Percentiles rank a stretch among this genome's conserved stretches.
Evolutionary conservation across 2,113 vertebrate species (phyloP).

Genomic region (Leiothrix lutea): DNA sequence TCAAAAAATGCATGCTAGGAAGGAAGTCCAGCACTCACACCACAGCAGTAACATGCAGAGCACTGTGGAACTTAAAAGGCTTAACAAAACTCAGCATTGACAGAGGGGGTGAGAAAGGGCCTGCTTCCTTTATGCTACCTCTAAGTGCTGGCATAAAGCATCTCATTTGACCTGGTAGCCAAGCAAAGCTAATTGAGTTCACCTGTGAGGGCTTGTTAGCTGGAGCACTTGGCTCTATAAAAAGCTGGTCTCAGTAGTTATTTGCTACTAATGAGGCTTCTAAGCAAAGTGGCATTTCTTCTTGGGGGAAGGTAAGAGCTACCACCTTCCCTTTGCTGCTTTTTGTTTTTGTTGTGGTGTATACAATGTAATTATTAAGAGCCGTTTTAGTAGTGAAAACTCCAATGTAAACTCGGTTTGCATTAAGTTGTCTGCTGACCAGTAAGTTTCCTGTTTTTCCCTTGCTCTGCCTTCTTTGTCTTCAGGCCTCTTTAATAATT

Average conservation of each 20-base stretch:
- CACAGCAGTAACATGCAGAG: background rate
- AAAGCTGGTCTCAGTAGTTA: background rate
- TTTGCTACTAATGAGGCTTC: fast-evolving
- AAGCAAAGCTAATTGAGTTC: background rate
- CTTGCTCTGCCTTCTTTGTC: background rate
- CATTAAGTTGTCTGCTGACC: background rate
- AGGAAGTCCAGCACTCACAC: background rate
- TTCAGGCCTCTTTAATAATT: background rate
- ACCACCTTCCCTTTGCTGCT: fast-evolving
- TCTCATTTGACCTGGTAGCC: background rate
- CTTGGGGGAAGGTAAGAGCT: background rate
- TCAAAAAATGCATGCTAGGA: background rate
- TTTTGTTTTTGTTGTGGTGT: background rate
- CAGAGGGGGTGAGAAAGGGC: background rate
- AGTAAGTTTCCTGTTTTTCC: background rate
- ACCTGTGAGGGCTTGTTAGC: background rate
- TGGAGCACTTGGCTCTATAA: background rate
- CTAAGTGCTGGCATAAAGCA: background rate
- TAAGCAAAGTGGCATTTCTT: fast-evolving
- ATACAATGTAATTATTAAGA: background rate
- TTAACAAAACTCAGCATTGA: background rate
- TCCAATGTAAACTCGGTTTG: background rate
- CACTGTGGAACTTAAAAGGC: background rate
- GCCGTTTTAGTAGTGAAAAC: background rate
- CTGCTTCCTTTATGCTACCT: background rate